phyloP scores from a whole-genome alignment of 1,140 invertebrate genomes.

The Philotrypesis tridentata region DNA sequence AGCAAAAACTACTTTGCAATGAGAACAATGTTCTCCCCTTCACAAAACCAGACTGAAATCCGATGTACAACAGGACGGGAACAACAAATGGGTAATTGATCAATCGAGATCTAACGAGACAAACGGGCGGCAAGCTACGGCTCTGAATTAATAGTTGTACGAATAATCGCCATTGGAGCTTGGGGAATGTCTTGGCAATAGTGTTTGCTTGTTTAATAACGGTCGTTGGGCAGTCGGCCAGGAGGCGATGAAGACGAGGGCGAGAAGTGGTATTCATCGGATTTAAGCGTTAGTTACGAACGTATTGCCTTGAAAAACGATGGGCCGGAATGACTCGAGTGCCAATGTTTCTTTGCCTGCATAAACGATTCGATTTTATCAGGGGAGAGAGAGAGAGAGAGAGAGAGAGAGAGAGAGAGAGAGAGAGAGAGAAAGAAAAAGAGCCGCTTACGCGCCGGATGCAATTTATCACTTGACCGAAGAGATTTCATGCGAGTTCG shows the following conservation, averaged over 20 bases:
- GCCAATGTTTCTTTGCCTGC: not conserved
- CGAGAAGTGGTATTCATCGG: not conserved
- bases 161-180: not conserved
- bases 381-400: too few species aligned
- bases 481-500: too few species aligned
- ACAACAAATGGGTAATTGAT: conserved; percentile 17
- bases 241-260: not conserved
- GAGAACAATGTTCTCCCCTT: too few species aligned
- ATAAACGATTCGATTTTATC: not conserved
- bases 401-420: too few species aligned
- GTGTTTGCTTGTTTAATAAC: conserved; percentile 20
- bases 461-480: too few species aligned
- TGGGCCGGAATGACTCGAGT: not conserved
- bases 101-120: conserved; percentile 5
- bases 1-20: too few species aligned
- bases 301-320: not conserved
- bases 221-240: conserved; percentile 32
- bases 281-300: not conserved
- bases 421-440: too few species aligned
- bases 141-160: not conserved
- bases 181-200: not conserved
- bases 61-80: too few species aligned
- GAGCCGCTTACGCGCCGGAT: too few species aligned
- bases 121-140: not conserved
- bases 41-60: too few species aligned